Evolutionary conservation across 1,140 invertebrate species (phyloP).

Genomic region (Lutraria rhynchaena): DNA sequence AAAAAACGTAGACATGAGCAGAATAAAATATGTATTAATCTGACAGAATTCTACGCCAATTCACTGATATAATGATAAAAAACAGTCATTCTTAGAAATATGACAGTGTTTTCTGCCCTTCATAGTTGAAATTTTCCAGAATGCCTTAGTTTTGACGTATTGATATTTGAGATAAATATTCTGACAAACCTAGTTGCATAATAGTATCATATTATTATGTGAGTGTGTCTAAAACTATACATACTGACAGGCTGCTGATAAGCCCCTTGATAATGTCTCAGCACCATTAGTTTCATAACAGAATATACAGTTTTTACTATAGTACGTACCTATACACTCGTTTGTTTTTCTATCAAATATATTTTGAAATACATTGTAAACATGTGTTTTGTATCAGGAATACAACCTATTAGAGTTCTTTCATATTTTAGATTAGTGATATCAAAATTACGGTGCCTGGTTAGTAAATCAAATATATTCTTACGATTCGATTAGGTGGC

Average conservation of each 20-base stretch:
- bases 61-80: conserved; percentile 1
- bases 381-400: no score
- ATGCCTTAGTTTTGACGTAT: conserved; percentile 40
- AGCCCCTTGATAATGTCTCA: conserved; percentile 9
- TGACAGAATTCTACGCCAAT: conserved; percentile 15
- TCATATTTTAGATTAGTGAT: no score
- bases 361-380: no score
- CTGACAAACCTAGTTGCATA: conserved; percentile 20
- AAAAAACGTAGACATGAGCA: no score
- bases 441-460: no score
- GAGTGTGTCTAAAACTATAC: conserved; percentile 1
- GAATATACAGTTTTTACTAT: no score
- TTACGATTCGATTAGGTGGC: no score
- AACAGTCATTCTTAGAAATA: conserved; percentile 16
- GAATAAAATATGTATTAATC: neutral
- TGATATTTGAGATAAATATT: conserved; percentile 44
- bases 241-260: conserved; percentile 42
- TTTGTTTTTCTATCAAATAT: no score
- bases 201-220: conserved; percentile 27
- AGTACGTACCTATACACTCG: no score
- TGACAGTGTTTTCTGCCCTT: conserved; percentile 29
- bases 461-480: no score
- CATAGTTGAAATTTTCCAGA: conserved; percentile 42
- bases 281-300: conserved; percentile 10
- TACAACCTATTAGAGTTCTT: no score